phyloP scores from a whole-genome alignment of 2,888 invertebrate species.

The Oconnorella tubifera region DNA sequence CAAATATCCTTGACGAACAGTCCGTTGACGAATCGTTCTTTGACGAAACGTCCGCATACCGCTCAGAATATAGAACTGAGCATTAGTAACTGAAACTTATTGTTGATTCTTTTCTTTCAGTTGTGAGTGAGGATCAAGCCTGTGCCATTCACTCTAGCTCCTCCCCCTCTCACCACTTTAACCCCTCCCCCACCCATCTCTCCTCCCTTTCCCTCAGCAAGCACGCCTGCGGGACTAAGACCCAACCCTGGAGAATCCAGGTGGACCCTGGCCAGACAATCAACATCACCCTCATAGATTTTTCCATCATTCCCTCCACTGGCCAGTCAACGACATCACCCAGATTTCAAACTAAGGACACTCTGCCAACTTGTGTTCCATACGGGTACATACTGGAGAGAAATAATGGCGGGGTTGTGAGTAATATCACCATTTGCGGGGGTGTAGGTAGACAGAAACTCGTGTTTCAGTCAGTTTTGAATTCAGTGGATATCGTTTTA shows the following conservation, averaged over 20 bases:
- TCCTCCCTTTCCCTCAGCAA: constrained; percentile 5
- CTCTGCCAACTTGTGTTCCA: background rate
- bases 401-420: background rate
- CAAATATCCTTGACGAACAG: too few species aligned
- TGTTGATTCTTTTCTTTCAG: too few species aligned
- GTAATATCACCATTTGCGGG: constrained; percentile 7
- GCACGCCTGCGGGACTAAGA: constrained; percentile 14
- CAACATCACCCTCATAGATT: constrained; percentile 21
- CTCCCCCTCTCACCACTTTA: too few species aligned
- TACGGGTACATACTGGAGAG: constrained; percentile 3
- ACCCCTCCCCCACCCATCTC: constrained; percentile 3
- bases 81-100: too few species aligned
- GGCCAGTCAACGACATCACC: background rate
- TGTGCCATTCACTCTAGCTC: too few species aligned
- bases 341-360: background rate
- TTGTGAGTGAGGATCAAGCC: too few species aligned
- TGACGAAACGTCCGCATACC: too few species aligned
- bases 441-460: background rate
- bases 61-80: too few species aligned
- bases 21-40: too few species aligned
- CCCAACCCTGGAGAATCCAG: constrained; percentile 16
- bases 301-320: background rate
- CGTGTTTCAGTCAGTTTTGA: background rate
- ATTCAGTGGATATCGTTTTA: constrained; percentile 7
- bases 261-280: constrained; percentile 20